phyloP scores from a whole-genome alignment of 2,113 vertebrate genomes.

The Cyanoramphus novaezelandiae region DNA sequence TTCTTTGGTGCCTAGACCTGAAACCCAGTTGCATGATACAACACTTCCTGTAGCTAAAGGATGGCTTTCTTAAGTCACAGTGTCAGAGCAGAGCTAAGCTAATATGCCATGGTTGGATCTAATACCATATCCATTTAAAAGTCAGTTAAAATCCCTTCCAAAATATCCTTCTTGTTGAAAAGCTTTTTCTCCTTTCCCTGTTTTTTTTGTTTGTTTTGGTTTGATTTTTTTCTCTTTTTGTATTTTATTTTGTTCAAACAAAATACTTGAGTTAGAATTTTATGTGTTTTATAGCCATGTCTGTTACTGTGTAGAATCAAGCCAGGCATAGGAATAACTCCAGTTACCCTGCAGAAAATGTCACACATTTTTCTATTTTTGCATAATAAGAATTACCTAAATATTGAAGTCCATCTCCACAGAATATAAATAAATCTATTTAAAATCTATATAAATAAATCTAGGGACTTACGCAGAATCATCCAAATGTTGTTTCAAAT shows the following conservation, averaged over 20 bases:
- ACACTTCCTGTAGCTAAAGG: not conserved
- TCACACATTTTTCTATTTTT: not conserved
- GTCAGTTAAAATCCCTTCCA: not conserved
- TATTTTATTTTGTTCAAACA: not conserved
- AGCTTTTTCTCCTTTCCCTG: not conserved
- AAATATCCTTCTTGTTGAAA: not conserved
- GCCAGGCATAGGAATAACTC: not conserved
- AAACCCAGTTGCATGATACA: not conserved
- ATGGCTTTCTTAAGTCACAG: not conserved
- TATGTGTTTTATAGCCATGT: not conserved
- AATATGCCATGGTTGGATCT: not conserved
- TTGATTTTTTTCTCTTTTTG: not conserved
- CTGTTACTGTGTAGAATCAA: not conserved
- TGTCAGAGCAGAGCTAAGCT: not conserved
- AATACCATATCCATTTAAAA: conserved; percentile 5
- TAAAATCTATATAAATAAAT: not conserved
- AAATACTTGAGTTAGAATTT: not conserved
- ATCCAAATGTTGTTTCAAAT: not conserved
- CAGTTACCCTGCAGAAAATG: not conserved
- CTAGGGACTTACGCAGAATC: not conserved
- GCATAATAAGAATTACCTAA: not conserved
- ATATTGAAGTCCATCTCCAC: not conserved
- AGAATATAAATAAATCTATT: not conserved
- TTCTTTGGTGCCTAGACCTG: not conserved
- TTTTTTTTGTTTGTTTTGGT: not conserved